Percentiles rank a stretch among this genome's conserved stretches.
These are phyloP conservation scores for Natrix natrix DNA, from an alignment of 2,797 vertebrate genomes.

Conservation along the genomic window DNA sequence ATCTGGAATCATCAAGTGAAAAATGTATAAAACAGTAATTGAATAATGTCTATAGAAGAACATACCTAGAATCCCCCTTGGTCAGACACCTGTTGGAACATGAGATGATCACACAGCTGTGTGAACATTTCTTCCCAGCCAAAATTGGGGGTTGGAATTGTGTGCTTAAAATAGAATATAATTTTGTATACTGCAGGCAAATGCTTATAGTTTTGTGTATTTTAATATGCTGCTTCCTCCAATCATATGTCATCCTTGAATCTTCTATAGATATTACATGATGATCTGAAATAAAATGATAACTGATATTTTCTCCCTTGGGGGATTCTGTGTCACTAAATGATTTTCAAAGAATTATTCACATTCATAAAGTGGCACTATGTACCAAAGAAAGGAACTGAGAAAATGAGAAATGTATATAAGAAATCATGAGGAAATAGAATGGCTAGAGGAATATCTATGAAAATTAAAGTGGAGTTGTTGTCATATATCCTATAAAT, in stretches of 20 bases:
- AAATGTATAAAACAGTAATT: background rate
- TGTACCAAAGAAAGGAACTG: background rate
- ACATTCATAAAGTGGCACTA: background rate
- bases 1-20: background rate
- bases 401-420: background rate
- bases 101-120: background rate
- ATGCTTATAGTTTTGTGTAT: background rate
- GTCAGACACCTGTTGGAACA: constrained; percentile 11
- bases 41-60: background rate
- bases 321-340: background rate
- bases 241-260: background rate
- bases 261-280: background rate
- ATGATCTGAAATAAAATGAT: background rate
- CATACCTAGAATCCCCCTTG: constrained; percentile 3
- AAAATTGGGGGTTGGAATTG: background rate
- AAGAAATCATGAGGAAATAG: background rate
- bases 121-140: background rate
- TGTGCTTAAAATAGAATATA: background rate
- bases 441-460: background rate
- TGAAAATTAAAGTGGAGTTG: background rate
- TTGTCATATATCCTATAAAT: background rate
- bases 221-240: background rate
- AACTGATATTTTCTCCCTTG: background rate
- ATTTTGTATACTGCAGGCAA: background rate
- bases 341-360: background rate